Base-by-base conservation (phyloP, 2,797 vertebrate genomes). In the Mallotus villosus region DNA sequence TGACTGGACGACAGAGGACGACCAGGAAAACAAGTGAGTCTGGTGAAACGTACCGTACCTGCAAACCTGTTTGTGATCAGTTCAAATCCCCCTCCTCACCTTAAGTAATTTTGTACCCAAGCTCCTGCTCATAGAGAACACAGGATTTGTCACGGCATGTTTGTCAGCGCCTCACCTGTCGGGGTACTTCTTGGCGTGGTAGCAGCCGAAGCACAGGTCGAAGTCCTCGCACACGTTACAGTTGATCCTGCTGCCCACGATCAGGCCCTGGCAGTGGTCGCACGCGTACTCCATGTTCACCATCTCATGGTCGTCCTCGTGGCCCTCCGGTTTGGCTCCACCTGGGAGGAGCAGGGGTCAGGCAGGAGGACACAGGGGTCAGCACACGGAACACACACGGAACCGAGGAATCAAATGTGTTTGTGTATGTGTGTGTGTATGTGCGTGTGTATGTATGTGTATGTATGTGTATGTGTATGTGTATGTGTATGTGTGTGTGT, bases 231-330 rank as follows among this genome's bases (percentile, higher is more conserved):
- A 99, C 21, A 96, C 95, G 0, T 95, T 96, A 84, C 98, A 99
- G 87, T 98, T 97, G 89, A 99, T 96, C 72, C 98, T 94, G 78
- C 96, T 96, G 84, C 97, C 97, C 9, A 99, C 96, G 53, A 99
- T 98, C 74, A 99, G 94, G 21, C 97, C 98, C 80, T 95, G 96
- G 82, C 98, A 99, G 77, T 98, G 95, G 87, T 98, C 95, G 64
- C 98, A 99, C 62, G 95, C 95, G 2, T 97, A 98, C 46, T 98
- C 97, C 97, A 99, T 97, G 89, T 97, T 98, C 70, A 99, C 96
- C 97, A 99, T 98, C 86, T 98, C 97, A 14, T 99, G 97, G 78
- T 95, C 94, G 55, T 98, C 96, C 84, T 97, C 97, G 0, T 99
- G 97, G n/a, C 97, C 97, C 81, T 99, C 96, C 0, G 98, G 97